phyloP scores from a whole-genome alignment of 2,113 vertebrate species.

The Meles meles region DNA sequence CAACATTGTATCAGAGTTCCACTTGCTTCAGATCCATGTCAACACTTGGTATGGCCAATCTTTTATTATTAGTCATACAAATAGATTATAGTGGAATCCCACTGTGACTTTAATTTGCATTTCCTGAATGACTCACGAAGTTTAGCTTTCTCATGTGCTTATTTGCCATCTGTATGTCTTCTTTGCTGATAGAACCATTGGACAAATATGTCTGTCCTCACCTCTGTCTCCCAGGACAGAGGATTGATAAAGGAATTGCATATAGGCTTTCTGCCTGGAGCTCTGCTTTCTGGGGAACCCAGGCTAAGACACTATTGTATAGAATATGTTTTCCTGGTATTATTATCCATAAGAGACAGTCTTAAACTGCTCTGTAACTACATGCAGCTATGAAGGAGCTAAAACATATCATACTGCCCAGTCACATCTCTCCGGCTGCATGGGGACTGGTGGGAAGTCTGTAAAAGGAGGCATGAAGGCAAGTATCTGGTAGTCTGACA shows the following conservation, averaged over 20 bases:
- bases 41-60: neutral
- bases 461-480: neutral
- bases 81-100: neutral
- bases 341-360: neutral
- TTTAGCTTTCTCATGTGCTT: neutral
- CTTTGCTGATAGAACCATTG: neutral
- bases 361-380: neutral
- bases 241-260: neutral
- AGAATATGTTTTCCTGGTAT: neutral
- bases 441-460: neutral
- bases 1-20: neutral
- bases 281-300: neutral
- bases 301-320: neutral
- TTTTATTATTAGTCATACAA: neutral
- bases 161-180: neutral
- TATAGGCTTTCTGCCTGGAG: neutral
- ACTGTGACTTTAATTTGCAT: neutral
- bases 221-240: neutral
- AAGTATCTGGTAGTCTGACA: neutral
- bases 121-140: neutral
- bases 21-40: neutral
- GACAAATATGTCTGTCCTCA: neutral
- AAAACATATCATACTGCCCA: neutral
- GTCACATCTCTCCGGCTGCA: neutral
- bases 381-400: neutral